These are phyloP conservation scores for Acleris laterana DNA, from an alignment of 2,888 invertebrate genomes.

Conservation along the genomic window DNA sequence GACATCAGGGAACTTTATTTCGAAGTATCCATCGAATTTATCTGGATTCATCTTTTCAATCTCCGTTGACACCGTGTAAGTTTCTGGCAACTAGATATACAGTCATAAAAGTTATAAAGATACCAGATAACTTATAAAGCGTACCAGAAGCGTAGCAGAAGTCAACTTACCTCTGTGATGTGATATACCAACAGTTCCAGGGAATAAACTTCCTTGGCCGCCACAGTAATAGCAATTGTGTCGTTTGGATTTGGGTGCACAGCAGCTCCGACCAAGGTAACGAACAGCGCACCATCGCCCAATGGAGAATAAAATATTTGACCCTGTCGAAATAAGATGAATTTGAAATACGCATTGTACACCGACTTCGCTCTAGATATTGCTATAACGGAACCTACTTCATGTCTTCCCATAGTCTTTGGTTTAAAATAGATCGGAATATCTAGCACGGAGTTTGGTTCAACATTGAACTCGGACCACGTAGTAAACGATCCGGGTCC, in stretches of 20 bases:
- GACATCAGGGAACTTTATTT: conserved; percentile 65
- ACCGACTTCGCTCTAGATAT: too few relatives aligned
- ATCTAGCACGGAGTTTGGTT: conserved; percentile 69
- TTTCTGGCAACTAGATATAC: conserved; percentile 59
- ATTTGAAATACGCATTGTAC: not conserved
- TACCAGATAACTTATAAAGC: not conserved
- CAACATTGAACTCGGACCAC: conserved; percentile 65
- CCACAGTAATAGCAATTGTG: conserved; percentile 55
- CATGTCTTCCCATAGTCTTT: conserved; percentile 67
- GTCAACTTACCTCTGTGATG: conserved; percentile 65
- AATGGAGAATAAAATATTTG: conserved; percentile 71
- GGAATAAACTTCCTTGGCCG: conserved; percentile 63
- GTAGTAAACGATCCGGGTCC: conserved; percentile 70
- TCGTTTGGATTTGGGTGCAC: conserved; percentile 69
- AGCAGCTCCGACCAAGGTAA: conserved; percentile 60
- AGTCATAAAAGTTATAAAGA: not conserved
- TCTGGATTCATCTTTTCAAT: conserved; percentile 62
- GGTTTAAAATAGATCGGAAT: conserved; percentile 75
- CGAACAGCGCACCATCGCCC: conserved; percentile 70
- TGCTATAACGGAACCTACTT: conserved; percentile 50
- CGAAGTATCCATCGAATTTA: conserved; percentile 71
- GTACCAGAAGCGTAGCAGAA: not conserved
- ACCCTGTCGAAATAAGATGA: conserved; percentile 49
- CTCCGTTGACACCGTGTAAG: conserved; percentile 68
- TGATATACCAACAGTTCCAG: conserved; percentile 67